These are phyloP conservation scores for Oreochromis mossambicus DNA, from an alignment of 2,797 vertebrate genomes.

Conservation along the genomic window DNA sequence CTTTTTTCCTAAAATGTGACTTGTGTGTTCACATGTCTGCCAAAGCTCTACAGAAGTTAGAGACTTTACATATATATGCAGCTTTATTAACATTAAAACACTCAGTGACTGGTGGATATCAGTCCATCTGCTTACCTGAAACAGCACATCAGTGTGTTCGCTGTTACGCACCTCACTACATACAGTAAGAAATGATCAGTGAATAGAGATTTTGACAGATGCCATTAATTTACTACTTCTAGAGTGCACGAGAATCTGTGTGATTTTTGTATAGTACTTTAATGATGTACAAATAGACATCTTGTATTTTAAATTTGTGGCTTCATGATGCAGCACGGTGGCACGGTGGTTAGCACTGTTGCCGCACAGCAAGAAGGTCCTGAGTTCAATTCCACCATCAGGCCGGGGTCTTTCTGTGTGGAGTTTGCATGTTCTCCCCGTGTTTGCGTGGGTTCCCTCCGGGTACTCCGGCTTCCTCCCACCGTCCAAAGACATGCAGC, in stretches of 20 bases:
- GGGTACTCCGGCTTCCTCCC: no score
- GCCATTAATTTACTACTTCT: slow-evolving; percentile 11
- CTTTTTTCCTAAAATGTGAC: neutral
- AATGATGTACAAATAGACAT: neutral
- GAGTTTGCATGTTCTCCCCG: no score
- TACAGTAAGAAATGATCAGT: neutral
- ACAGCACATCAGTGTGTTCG: neutral
- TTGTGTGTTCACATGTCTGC: neutral
- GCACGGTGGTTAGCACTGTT: no score
- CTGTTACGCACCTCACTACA: neutral
- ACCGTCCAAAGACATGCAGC: no score
- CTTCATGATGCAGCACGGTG: neutral
- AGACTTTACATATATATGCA: neutral
- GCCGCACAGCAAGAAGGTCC: no score
- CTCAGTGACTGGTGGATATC: neutral
- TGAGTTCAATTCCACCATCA: no score
- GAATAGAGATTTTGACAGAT: neutral
- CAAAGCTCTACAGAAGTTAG: neutral
- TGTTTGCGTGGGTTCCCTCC: no score
- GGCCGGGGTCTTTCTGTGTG: no score
- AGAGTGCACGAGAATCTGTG: neutral
- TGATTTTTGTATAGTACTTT: neutral
- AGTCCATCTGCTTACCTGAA: neutral
- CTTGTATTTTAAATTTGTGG: neutral
- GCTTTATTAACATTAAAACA: neutral